Base-by-base conservation (phyloP, 2,113 vertebrate genomes). In the Ramphastos sulfuratus region DNA sequence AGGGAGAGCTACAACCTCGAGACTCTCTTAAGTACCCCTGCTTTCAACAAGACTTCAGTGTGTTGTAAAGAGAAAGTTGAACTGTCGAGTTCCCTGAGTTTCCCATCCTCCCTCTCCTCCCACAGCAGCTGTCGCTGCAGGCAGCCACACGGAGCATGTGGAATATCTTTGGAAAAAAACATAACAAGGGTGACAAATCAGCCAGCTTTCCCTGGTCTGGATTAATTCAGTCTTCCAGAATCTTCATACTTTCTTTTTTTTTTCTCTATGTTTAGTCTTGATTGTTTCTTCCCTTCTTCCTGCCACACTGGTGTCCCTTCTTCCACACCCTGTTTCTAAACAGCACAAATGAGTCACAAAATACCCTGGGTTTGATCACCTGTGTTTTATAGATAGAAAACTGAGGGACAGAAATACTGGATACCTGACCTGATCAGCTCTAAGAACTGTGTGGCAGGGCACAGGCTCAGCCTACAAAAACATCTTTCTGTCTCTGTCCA, bases 281-380 rank as follows among this genome's bases (percentile, higher is more conserved):
- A 1, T 83, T 80, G 16, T 48, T 76, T 78, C 60, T 83, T 83
- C 17, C 21, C 20, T 48, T 85, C 75, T 60, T 91, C 46, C 79
- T 54, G 42, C 31, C 64, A 52, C 55, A 12, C 18, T 66, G 37
- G 19, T 61, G 58, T 15, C 42, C 48, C 46, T 78, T 92, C 56
- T 95, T 93, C 79, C 60, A 86, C 46, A 73, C 30, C 15, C 46
- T 56, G 15, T 79, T 70, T 93, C 72, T 89, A 85, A 82, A 84
- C 39, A 88, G 27, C 5, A 2, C 65, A 77, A 89, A 66, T 6
- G 13, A 87, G 37, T 76, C 82, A 73, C 7, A 5, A 66, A 85
- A 79, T 56, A 81, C 4, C 37, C 46, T 48, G 19, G 13, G 11
- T 20, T 85, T 94, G 28, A 56, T 30, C 55, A 56, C 18, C 28